Base-by-base conservation (phyloP, 2,113 vertebrate genomes). In the Erpornis zantholeuca region DNA sequence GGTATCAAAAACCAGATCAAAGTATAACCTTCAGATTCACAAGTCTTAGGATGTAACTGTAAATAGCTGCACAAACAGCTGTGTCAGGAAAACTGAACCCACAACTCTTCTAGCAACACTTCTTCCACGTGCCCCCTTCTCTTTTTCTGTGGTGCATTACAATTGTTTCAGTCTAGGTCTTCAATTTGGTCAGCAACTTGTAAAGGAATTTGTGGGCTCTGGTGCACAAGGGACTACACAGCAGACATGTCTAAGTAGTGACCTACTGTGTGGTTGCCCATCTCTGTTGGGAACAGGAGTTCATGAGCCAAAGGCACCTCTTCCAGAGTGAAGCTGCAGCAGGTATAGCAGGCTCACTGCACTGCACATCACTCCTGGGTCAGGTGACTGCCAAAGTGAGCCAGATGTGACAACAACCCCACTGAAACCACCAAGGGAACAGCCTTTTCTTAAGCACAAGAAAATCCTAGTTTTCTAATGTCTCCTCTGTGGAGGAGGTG, bases 241-340 rank as follows among this genome's bases (percentile, higher is more conserved):
- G 40, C 38, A 75, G 42, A 64, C 8, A n/a, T 42, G 66, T 45
- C 70, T 35, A 15, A 23, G 15, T 1, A 45, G 42, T 44, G 35
- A 21, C 6, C 36, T 65, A 9, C 10, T 0, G 0, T 7, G 12
- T n/a, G 25, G 35, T 1, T 71, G n/a, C n/a, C 86, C 54, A 42
- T 57, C 56, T 9, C 8, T 25, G 15, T 0, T 66, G 40, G 52
- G 56, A 91, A 23, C n/a, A 27, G 42, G 68, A 54, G 59, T 52
- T 45, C 49, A 40, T 3, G 19, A 63, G 25, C 45, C 89, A 73
- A n/a, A n/a, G 40, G 47, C 18, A 52, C 5, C 57, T 70, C 31
- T 12, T 35, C 22, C n/a, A 56, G 22, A 61, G 21, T 4, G 24
- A 73, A 36, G 47, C 10, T 14, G 7, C 33, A 73, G 15, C 21